phyloP scores from a whole-genome alignment of 2,113 vertebrate species.

The Caretta caretta region DNA sequence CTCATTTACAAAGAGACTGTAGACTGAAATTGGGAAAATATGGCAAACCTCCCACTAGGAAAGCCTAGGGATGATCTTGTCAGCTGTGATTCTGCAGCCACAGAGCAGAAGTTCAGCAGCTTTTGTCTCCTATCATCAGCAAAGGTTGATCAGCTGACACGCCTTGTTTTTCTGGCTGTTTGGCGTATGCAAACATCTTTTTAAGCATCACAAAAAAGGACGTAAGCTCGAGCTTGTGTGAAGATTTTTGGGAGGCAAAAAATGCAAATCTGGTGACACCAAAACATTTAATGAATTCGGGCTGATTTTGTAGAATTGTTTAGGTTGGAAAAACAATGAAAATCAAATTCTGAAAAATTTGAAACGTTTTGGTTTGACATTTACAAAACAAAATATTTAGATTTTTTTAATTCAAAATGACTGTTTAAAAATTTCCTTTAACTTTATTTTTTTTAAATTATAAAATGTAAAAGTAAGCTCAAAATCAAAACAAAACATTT shows the following conservation, averaged over 20 bases:
- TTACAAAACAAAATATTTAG: neutral
- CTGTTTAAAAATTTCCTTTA: neutral
- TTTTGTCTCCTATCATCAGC: neutral
- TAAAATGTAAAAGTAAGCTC: neutral
- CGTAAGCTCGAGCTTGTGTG: neutral
- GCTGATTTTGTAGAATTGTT: no score
- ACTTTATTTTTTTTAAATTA: neutral
- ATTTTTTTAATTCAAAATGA: neutral
- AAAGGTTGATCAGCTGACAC: neutral
- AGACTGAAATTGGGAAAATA: neutral
- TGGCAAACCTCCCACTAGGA: neutral
- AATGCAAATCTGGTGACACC: no score
- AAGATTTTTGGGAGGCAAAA: no score
- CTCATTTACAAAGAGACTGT: neutral
- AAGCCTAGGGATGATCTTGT: neutral
- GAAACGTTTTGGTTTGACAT: neutral
- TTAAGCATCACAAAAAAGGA: neutral
- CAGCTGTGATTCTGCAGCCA: rapidly evolving
- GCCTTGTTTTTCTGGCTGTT: neutral
- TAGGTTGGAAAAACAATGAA: neutral
- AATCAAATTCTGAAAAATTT: neutral
- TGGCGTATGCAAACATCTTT: neutral
- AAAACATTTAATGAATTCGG: no score
- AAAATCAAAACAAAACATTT: neutral
- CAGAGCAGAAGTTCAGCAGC: neutral